Evolutionary conservation across 2,888 invertebrate genomes (phyloP).

Genomic region (Polydrusus cervinus): DNA sequence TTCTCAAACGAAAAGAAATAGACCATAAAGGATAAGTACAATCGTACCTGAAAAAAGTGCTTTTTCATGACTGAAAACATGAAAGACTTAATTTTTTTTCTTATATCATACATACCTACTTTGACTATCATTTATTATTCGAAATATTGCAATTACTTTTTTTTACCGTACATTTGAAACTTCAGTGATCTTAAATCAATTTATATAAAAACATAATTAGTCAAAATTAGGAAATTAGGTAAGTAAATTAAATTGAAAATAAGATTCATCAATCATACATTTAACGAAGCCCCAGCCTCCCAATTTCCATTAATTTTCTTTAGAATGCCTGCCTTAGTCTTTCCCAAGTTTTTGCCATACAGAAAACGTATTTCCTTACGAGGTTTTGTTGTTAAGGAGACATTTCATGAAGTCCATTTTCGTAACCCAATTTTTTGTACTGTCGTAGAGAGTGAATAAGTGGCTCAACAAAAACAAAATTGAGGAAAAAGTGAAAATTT

Average conservation of each 20-base stretch:
- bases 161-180: too few species aligned
- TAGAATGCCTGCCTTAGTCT: neutral
- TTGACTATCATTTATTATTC: too few species aligned
- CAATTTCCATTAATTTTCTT: slow-evolving; percentile 15
- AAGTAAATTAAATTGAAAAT: slow-evolving; percentile 10
- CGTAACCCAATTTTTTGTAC: neutral
- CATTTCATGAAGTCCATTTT: neutral
- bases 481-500: too few species aligned
- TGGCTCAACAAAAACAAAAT: neutral
- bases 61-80: too few species aligned
- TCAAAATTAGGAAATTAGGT: slow-evolving; percentile 4
- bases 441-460: too few species aligned
- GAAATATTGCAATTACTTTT: too few species aligned
- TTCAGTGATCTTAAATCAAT: neutral
- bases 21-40: too few species aligned
- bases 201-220: neutral
- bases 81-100: too few species aligned
- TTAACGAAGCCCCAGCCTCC: neutral
- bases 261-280: slow-evolving; percentile 17
- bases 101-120: too few species aligned
- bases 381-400: neutral
- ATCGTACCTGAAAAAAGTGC: too few species aligned
- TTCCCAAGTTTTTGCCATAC: slow-evolving; percentile 6
- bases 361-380: slow-evolving; percentile 12
- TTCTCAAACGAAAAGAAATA: too few species aligned